Conservation (phyloP, 2,113 vertebrate species). For the Oryzias javanicus region DNA sequence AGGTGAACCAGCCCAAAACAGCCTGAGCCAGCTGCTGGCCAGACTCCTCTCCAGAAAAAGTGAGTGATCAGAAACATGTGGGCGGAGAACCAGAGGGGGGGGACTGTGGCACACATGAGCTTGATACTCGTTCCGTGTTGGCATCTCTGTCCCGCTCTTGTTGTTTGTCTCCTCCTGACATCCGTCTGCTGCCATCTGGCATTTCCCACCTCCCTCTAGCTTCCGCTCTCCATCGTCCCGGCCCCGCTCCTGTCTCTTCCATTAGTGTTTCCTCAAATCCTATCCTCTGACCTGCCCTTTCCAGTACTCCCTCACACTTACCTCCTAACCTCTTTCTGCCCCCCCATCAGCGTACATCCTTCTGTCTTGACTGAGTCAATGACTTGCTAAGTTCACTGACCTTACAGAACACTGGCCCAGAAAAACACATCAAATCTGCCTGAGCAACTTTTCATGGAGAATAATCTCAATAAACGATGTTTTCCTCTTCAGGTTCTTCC, state of each 20-base stretch:
- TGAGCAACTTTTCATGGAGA: conserved; percentile 3
- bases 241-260: conserved; percentile 13
- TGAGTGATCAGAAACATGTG: conserved; percentile 27
- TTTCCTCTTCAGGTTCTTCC: conserved; percentile 49
- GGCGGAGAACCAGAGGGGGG: not conserved
- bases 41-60: conserved; percentile 75
- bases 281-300: not conserved
- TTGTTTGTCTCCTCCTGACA: conserved; percentile 20
- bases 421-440: conserved; percentile 25
- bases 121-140: not conserved
- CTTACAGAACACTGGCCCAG: conserved; percentile 2
- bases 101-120: not conserved
- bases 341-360: conserved; percentile 17
- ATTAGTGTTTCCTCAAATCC: not conserved
- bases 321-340: conserved; percentile 16
- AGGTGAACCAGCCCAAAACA: conserved; percentile 39
- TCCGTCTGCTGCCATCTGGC: conserved; percentile 56
- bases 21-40: conserved; percentile 71
- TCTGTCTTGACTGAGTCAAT: conserved; percentile 15
- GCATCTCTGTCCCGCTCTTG: conserved; percentile 2
- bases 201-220: conserved; percentile 46
- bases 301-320: not conserved
- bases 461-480: not conserved
- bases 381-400: conserved; percentile 48
- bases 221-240: conserved; percentile 17